phyloP scores from a whole-genome alignment of 2,797 vertebrate species.

The Enteromius trimaculatus region DNA sequence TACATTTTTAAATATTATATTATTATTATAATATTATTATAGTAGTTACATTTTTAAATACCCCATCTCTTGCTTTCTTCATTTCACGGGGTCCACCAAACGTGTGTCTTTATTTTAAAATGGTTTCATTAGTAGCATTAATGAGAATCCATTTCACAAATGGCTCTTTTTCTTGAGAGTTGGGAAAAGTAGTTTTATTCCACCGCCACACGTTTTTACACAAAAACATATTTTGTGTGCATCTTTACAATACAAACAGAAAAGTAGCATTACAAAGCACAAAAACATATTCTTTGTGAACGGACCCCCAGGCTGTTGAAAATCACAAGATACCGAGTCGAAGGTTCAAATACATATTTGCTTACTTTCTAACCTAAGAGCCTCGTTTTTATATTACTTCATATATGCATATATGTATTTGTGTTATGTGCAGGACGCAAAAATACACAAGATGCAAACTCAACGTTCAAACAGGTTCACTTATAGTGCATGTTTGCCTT shows the following conservation, averaged over 20 bases:
- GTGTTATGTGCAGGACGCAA: background rate
- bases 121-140: background rate
- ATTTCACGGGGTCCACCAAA: background rate
- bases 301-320: background rate
- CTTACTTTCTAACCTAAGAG: background rate
- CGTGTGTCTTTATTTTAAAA: background rate
- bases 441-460: background rate
- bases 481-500: background rate
- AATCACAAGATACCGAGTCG: background rate
- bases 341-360: background rate
- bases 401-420: background rate
- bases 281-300: background rate
- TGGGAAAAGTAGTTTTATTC: background rate
- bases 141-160: background rate
- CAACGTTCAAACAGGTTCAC: background rate
- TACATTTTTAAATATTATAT: background rate
- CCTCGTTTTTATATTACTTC: background rate
- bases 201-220: background rate
- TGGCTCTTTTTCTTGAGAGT: background rate
- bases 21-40: too few relatives aligned
- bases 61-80: background rate
- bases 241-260: background rate
- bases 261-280: background rate
- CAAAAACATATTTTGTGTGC: background rate
- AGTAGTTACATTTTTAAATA: background rate